Base-by-base conservation (phyloP, 2,888 invertebrate species). In the Drosophila pseudotakahashii region DNA sequence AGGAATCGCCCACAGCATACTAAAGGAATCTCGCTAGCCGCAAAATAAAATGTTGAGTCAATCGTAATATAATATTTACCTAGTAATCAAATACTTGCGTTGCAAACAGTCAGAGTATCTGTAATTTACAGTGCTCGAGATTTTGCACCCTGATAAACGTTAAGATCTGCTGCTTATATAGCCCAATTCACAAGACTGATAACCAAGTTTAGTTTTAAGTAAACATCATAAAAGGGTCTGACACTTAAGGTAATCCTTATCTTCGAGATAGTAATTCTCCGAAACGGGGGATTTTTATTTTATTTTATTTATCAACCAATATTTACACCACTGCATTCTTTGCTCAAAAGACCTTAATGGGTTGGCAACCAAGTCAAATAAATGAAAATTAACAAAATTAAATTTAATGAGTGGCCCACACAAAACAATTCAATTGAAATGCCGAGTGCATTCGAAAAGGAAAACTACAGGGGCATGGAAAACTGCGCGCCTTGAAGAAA, bases 401-500 rank as follows among this genome's bases (percentile, higher is more conserved):
- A 77, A 83, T 83, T 77, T 88, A 82, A 88, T 88, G 81, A 88
- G 81, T 67, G 67, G 62, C 80, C 78, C 83, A 81, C 73, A 67
- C 54, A 72, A 50, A 67, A 75, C 61, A 74, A 74, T 86, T 71
- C 48, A 69, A 74, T 86, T 71, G 63, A 30, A 67, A 52, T 55
- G 71, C 73, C 73, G 88, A 72, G 61, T 88, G 88, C 85, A 88
- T 73, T 81, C 61, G 66, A 59, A 79, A 55, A 58, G 75, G 37
- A 79, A 73, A 73, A 51, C 57, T 30, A 78, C 58, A 67, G 76
- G 72, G 61, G 73, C 71, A 74, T 74, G 81, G 78, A 83, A 82
- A 86, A 79, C 70, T 75, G 81, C 72, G 87, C 78, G 82, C 82
- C 82, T 82, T 82, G 89, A 88, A 61, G 89, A 88, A 88, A 82